phyloP scores from a whole-genome alignment of 2,888 invertebrate genomes.

The Gerris lacustris region DNA sequence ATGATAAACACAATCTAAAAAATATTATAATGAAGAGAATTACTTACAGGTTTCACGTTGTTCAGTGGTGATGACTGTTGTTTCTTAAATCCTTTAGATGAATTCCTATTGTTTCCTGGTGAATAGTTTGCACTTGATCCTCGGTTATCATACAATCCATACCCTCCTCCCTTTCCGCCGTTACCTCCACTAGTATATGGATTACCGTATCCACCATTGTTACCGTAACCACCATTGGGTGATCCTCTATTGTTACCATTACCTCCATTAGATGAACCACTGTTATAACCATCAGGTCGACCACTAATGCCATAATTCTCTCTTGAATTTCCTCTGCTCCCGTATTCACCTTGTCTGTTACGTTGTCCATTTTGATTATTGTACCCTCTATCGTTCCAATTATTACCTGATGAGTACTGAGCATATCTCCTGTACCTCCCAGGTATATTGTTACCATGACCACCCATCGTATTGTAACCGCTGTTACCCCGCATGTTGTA shows the following conservation, averaged over 20 bases:
- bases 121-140: not conserved
- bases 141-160: conserved; percentile 10
- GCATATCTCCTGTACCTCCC: not conserved
- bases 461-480: not conserved
- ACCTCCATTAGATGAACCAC: not conserved
- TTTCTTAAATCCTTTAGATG: not conserved
- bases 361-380: conserved; percentile 9
- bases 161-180: not conserved
- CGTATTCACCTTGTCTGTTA: not conserved
- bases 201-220: conserved; percentile 10
- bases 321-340: not conserved
- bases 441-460: not conserved
- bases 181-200: conserved; percentile 5
- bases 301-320: not conserved
- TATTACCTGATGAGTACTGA: conserved; percentile 8
- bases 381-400: conserved; percentile 12
- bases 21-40: too few species aligned
- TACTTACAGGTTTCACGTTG: not conserved
- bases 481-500: conserved; percentile 10
- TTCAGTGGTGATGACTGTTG: not conserved
- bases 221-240: not conserved
- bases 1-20: too few species aligned
- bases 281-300: too few species aligned
- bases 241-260: not conserved
- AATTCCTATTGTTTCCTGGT: not conserved